Evolutionary conservation across 2,113 vertebrate species (phyloP).

Genomic region (Lampris megalopsis): DNA sequence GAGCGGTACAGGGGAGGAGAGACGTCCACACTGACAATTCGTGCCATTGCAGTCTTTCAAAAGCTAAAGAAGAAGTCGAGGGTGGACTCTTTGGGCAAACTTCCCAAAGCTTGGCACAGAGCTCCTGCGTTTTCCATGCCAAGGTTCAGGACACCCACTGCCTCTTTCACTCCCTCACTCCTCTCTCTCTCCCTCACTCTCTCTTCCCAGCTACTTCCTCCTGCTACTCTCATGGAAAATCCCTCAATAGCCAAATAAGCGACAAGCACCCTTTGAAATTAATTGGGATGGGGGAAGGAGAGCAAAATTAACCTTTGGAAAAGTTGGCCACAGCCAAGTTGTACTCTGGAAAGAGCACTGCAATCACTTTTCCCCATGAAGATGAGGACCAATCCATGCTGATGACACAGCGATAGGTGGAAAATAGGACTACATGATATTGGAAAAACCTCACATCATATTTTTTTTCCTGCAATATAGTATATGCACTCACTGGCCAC

Average conservation of each 20-base stretch:
- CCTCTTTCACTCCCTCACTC: constrained; percentile 36
- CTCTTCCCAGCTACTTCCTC: constrained; percentile 13
- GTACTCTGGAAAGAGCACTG: background rate
- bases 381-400: background rate
- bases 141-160: constrained; percentile 13
- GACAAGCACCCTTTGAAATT: constrained; percentile 49
- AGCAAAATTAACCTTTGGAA: constrained; percentile 47
- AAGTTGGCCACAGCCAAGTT: constrained; percentile 20
- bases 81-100: background rate
- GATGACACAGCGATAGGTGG: background rate
- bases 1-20: no score
- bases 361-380: background rate
- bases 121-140: constrained; percentile 66
- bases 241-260: constrained; percentile 21
- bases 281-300: constrained; percentile 16
- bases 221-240: constrained; percentile 12
- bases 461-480: no score
- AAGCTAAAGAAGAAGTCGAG: background rate
- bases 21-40: constrained; percentile 23
- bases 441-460: no score
- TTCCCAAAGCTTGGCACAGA: constrained; percentile 41
- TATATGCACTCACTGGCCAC: no score
- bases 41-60: background rate
- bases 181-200: constrained; percentile 9
- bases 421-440: no score